Base-by-base conservation (phyloP, 2,797 vertebrate genomes). In the Sebastes aleutianus region DNA sequence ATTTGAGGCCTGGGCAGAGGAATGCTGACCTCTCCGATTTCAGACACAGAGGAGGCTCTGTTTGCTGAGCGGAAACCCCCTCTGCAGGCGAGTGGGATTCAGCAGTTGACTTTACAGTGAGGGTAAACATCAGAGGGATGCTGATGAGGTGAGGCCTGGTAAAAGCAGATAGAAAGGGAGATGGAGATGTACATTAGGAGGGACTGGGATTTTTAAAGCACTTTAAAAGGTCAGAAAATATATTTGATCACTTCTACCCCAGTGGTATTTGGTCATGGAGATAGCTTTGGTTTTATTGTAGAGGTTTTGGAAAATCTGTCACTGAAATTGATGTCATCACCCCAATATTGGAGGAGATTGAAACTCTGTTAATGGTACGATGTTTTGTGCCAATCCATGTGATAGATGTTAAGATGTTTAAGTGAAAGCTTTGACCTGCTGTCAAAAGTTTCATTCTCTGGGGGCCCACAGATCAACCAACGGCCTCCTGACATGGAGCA, bases 11-110 rank as follows among this genome's bases (percentile, higher is more conserved):
- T 64, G 72, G 20, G 75, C 39, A 66, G 74, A 87, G 92, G 92
- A 93, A 93, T 92, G 89, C 71, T 74, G 34, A 69, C 82, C 74
- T 90, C 89, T 91, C 89, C 1, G 9, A 85, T 92, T 93, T 88
- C 84, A 89, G 34, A 72, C 72, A 89, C 90, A 93, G 83, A 92
- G 64, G 77, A 82, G 62, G 63, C 76, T 90, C 74, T 93, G 87
- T 92, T 65, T 85, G 86, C 50, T 8, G 72, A 80, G 22, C 86
- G 81, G 86, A 86, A 92, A 56, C 36, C 70, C 70, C 62, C 74
- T 85, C 71, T 47, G 63, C 54, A 27, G 68, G 54, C 22, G 3
- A 36, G 75, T 10, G 76, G 24, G 76, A 82, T n/a, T 67, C 73
- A 14, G 70, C 31, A 36, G 74, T 24, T 39, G 76, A 64, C 73